Conservation (phyloP, 2,797 vertebrate genomes). For the Carcharodon carcharias region DNA sequence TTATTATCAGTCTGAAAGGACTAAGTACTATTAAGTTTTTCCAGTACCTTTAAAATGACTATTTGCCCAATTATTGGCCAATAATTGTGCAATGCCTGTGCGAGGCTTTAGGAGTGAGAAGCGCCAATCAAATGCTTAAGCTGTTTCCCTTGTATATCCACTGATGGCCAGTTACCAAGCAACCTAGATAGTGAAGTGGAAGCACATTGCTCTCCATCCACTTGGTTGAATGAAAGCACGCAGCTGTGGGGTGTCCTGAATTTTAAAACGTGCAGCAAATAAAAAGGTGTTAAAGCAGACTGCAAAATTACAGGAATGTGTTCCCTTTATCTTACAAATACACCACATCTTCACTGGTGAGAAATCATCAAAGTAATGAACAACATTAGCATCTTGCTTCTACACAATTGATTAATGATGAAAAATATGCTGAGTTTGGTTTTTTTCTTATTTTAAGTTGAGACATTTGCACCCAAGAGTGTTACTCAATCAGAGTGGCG, state of each 20-base stretch:
- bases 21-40: neutral
- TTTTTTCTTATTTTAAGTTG: neutral
- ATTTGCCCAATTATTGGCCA: neutral
- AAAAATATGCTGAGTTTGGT: neutral
- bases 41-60: neutral
- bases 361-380: neutral
- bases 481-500: neutral
- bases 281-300: neutral
- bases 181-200: neutral
- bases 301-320: neutral
- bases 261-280: neutral
- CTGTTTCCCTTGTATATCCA: neutral
- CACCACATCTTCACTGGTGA: neutral
- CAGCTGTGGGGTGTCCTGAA: neutral
- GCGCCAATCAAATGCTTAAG: neutral
- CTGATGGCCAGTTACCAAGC: neutral
- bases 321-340: neutral
- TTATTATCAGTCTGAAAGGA: neutral
- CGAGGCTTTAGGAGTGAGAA: neutral
- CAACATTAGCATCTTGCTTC: neutral
- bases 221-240: neutral
- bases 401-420: neutral
- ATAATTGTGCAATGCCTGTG: neutral
- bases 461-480: neutral
- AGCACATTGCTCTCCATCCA: neutral